Conservation (phyloP, 2,113 vertebrate genomes). For the Cavia aperea region DNA sequence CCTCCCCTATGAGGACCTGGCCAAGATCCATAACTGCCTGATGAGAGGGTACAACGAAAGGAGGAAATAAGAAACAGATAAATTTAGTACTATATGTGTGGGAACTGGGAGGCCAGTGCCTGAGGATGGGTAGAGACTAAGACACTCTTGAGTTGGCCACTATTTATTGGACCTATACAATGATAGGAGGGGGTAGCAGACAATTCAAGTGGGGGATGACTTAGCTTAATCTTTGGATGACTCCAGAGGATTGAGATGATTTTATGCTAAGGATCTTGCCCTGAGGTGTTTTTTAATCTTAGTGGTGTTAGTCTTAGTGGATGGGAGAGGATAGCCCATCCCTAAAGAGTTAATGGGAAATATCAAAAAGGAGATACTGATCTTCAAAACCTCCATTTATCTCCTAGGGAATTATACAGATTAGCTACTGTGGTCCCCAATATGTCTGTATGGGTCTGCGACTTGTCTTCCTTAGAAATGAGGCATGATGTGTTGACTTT, state of each 20-base stretch:
- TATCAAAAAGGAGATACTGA: not conserved
- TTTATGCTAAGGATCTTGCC: not conserved
- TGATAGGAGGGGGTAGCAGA: not conserved
- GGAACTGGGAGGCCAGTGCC: not conserved
- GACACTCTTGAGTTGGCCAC: not conserved
- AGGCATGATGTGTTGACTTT: not conserved
- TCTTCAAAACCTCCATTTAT: not conserved
- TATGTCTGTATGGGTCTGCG: not conserved
- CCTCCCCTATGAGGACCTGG: not conserved
- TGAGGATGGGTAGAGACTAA: not conserved
- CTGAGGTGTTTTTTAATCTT: not conserved
- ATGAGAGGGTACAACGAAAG: not conserved
- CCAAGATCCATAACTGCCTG: not conserved
- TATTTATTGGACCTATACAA: not conserved
- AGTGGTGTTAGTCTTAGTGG: not conserved
- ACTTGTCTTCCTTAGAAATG: not conserved
- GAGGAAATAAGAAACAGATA: not conserved
- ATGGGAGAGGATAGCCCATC: not conserved
- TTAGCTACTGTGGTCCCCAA: not conserved
- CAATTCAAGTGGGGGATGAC: too few species aligned
- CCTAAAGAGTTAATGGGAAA: not conserved
- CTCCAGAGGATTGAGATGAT: not conserved
- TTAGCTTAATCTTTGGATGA: not conserved
- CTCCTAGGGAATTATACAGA: too few species aligned
- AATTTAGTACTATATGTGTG: not conserved